These are phyloP conservation scores for Gibbula magus DNA, from an alignment of 2,888 invertebrate species.

Conservation along the genomic window DNA sequence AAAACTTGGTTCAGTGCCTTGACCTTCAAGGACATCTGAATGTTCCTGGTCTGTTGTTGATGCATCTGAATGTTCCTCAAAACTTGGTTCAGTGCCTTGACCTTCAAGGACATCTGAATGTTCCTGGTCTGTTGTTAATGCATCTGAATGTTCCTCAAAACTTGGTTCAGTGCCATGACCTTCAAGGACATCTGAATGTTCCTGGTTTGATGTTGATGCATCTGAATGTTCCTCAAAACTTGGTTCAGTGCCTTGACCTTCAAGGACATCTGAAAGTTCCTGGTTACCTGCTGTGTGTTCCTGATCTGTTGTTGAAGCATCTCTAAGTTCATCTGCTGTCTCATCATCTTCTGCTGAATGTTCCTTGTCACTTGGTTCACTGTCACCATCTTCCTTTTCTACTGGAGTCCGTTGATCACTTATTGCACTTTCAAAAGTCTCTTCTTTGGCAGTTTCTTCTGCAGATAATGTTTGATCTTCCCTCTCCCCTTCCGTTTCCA, in stretches of 20 bases:
- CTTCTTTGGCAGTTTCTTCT: conserved; percentile 10
- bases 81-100: too few species aligned
- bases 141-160: not conserved
- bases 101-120: not conserved
- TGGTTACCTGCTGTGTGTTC: not conserved
- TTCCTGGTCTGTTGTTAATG: not conserved
- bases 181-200: not conserved
- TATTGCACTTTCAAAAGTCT: not conserved
- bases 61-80: not conserved
- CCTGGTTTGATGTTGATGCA: not conserved
- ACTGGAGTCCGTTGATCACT: not conserved
- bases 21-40: not conserved
- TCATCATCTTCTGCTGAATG: not conserved
- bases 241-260: too few species aligned
- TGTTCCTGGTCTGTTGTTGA: not conserved
- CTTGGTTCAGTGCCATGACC: too few species aligned
- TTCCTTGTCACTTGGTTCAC: not conserved
- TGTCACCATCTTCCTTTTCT: not conserved
- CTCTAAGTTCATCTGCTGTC: not conserved
- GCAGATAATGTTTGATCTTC: conserved; percentile 11
- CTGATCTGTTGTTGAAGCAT: not conserved
- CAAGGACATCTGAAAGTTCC: not conserved
- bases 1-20: not conserved
- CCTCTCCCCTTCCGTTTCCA: not conserved
- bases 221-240: not conserved